phyloP scores from a whole-genome alignment of 53 echinoderm and acorn worm species.

The Patiria pectinifera region DNA sequence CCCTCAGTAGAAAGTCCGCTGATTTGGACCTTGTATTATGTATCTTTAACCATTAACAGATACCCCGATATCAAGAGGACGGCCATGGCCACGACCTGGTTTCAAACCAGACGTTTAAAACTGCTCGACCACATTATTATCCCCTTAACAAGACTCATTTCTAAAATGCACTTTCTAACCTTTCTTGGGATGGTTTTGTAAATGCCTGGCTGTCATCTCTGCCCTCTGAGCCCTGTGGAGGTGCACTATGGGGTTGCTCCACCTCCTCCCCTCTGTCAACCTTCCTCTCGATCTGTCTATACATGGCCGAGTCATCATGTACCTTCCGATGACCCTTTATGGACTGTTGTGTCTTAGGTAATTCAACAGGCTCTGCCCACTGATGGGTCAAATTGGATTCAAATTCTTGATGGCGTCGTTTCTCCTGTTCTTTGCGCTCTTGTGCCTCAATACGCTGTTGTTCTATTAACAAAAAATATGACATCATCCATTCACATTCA shows the following conservation, averaged over 20 bases:
- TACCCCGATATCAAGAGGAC: too few species aligned
- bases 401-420: constrained; percentile 40
- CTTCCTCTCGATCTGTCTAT: neutral
- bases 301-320: constrained; percentile 45
- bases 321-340: neutral
- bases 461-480: constrained; percentile 17
- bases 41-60: too few species aligned
- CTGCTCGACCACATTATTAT: too few species aligned
- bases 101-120: too few species aligned
- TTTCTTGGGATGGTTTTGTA: neutral
- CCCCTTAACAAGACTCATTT: neutral
- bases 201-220: neutral
- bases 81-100: too few species aligned
- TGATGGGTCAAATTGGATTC: constrained; percentile 63
- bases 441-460: constrained; percentile 53
- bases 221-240: constrained; percentile 28
- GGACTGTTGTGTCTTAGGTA: constrained; percentile 24
- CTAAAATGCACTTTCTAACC: neutral
- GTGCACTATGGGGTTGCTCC: constrained; percentile 71
- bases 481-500: neutral
- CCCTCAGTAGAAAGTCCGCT: too few species aligned
- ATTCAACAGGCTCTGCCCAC: constrained; percentile 81
- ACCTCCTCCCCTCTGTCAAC: constrained; percentile 10
- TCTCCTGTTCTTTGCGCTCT: constrained; percentile 64
- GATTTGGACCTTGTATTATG: too few species aligned